These are phyloP conservation scores for Baryphthengus martii DNA, from an alignment of 2,113 vertebrate species.

Conservation along the genomic window DNA sequence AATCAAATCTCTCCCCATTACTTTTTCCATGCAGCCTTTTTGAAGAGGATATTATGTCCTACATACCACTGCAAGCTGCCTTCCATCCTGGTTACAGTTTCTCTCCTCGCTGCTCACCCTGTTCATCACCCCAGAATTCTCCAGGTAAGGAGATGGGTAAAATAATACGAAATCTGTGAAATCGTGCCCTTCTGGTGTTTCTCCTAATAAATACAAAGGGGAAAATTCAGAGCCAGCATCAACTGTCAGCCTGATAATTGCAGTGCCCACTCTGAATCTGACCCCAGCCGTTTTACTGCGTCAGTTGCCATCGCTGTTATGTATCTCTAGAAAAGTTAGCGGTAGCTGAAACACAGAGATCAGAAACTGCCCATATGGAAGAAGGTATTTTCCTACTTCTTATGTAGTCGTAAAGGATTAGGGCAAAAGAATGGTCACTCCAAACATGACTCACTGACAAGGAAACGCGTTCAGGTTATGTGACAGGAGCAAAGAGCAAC, in stretches of 20 bases:
- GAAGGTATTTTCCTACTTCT: neutral
- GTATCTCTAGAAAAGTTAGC: neutral
- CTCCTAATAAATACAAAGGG: neutral
- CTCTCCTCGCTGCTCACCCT: constrained; percentile 94
- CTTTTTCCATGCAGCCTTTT: constrained; percentile 81
- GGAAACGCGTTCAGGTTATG: neutral
- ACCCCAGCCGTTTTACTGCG: neutral
- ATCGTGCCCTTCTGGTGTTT: neutral
- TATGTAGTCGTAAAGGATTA: neutral
- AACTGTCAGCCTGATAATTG: neutral
- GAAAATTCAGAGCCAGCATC: neutral
- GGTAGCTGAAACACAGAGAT: neutral
- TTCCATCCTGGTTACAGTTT: constrained; percentile 91
- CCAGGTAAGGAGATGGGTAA: constrained; percentile 80
- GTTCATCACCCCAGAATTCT: constrained; percentile 94
- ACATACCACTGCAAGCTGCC: constrained; percentile 84
- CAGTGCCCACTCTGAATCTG: accelerated
- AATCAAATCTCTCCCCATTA: neutral
- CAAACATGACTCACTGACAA: neutral
- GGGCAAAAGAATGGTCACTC: neutral
- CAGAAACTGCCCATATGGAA: neutral
- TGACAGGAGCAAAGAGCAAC: neutral
- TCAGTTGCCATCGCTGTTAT: neutral
- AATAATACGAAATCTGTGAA: neutral
- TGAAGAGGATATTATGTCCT: constrained; percentile 98